phyloP scores from a whole-genome alignment of 2,113 vertebrate genomes.

The Onychorhynchus coronatus region DNA sequence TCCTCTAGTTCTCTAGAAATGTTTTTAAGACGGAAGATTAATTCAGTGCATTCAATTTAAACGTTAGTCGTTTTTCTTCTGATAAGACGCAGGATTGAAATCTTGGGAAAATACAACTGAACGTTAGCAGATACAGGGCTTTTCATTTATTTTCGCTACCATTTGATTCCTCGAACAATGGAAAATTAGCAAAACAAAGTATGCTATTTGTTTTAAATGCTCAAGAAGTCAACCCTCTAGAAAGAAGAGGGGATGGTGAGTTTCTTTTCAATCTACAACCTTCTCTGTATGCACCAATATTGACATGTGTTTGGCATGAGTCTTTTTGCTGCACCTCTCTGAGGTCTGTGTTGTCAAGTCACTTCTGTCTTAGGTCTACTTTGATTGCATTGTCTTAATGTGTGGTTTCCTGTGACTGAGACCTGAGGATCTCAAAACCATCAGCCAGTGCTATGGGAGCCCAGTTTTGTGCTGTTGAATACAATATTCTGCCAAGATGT shows the following conservation, averaged over 20 bases:
- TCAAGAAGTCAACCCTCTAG: background rate
- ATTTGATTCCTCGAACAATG: background rate
- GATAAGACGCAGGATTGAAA: background rate
- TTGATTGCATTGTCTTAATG: background rate
- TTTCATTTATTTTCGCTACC: background rate
- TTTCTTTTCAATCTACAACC: background rate
- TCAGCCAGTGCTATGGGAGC: background rate
- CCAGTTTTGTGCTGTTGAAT: background rate
- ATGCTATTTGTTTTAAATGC: background rate
- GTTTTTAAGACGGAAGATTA: background rate
- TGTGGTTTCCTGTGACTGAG: background rate
- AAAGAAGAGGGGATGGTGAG: background rate
- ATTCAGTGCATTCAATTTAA: background rate
- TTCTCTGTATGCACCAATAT: background rate
- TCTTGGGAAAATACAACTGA: background rate
- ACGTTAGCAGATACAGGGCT: background rate
- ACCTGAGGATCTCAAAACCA: background rate
- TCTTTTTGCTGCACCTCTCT: background rate
- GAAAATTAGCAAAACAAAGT: background rate
- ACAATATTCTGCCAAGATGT: background rate
- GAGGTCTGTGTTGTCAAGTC: background rate
- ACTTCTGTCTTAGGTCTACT: background rate
- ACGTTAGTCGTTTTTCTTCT: background rate
- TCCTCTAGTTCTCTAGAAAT: background rate
- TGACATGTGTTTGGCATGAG: background rate